Conservation (phyloP, 2,797 vertebrate species). For the Okamejei kenojei region DNA sequence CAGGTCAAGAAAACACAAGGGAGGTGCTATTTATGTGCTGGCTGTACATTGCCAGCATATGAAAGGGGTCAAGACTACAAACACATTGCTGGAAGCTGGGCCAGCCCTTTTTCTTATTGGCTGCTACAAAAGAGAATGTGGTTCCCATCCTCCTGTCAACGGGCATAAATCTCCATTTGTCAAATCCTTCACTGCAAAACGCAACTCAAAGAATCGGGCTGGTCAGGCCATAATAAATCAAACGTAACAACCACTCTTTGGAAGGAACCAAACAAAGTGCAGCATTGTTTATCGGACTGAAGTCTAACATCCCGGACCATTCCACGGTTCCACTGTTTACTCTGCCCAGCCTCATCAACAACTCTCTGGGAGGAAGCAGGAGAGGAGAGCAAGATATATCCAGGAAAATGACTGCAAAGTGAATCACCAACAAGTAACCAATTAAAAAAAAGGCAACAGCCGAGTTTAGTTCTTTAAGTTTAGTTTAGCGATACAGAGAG, state of each 20-base stretch:
- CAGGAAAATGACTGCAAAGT: not conserved
- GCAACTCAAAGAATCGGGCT: slow-evolving; percentile 55
- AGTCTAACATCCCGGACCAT: not conserved
- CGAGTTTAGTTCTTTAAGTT: no score
- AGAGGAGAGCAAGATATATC: not conserved
- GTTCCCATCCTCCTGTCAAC: slow-evolving; percentile 59
- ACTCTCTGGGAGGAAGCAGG: not conserved
- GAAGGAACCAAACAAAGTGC: slow-evolving; percentile 30
- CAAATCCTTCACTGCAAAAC: slow-evolving; percentile 45
- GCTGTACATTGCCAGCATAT: slow-evolving; percentile 55
- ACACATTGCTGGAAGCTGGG: slow-evolving; percentile 61
- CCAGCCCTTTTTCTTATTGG: slow-evolving; percentile 57
- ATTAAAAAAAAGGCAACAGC: not conserved
- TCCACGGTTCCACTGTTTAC: slow-evolving; percentile 15
- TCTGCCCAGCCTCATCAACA: not conserved
- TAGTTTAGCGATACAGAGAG: no score
- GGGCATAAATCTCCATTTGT: slow-evolving; percentile 63
- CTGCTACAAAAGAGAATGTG: slow-evolving; percentile 60
- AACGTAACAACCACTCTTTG: slow-evolving; percentile 20
- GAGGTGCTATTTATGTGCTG: slow-evolving; percentile 56
- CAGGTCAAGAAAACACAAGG: slow-evolving; percentile 61
- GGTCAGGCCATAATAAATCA: slow-evolving; percentile 40
- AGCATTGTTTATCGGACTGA: slow-evolving; percentile 32
- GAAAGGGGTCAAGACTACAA: slow-evolving; percentile 68
- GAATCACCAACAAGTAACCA: not conserved